phyloP scores from a whole-genome alignment of 2,113 vertebrate genomes.

The Diphyllodes magnificus region DNA sequence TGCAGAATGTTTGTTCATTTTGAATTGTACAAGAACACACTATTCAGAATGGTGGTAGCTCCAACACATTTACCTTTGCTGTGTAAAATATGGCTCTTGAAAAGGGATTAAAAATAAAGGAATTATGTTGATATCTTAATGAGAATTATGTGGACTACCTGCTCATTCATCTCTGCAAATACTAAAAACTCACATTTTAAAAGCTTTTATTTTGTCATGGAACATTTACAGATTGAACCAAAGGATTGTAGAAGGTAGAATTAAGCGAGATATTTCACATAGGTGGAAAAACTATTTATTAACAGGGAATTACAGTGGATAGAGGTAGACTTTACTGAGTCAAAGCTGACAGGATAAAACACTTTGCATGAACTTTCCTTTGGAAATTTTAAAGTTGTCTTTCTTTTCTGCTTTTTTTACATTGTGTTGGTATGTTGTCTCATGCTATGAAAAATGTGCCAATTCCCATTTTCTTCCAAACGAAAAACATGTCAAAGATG shows the following conservation, averaged over 20 bases:
- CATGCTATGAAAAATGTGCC: background rate
- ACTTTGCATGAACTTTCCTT: background rate
- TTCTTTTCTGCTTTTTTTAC: background rate
- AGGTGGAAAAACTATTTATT: background rate
- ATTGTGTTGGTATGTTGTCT: background rate
- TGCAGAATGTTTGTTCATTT: background rate
- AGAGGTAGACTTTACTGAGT: background rate
- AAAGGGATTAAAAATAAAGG: background rate
- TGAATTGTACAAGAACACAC: background rate
- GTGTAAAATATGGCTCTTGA: background rate
- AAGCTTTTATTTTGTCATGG: background rate
- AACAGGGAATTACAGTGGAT: background rate
- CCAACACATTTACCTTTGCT: background rate
- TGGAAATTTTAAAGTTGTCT: background rate
- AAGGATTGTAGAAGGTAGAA: background rate
- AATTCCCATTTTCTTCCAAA: background rate
- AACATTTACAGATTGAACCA: background rate
- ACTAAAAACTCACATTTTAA: background rate
- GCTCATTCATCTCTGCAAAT: background rate
- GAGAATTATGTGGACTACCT: background rate
- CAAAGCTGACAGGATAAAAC: background rate
- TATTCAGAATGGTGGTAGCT: background rate
- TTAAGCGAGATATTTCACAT: background rate
- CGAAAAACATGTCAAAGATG: background rate
- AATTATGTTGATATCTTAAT: background rate